Conservation (phyloP, 2,113 vertebrate species). For the Odontesthes bonariensis region DNA sequence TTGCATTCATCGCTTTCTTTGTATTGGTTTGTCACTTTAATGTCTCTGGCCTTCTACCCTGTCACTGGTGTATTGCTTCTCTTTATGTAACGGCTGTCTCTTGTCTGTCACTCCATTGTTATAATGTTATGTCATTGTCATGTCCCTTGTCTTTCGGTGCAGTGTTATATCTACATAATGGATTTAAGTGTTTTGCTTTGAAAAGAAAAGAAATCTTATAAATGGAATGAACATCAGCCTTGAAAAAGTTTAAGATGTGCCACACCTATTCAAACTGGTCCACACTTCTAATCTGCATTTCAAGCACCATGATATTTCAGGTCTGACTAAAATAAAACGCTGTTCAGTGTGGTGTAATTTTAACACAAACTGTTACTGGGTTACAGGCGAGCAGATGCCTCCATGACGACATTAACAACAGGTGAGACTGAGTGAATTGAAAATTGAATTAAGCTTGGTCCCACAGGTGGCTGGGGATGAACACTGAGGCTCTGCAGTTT, state of each 20-base stretch:
- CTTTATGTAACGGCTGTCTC: neutral
- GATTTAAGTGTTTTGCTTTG: neutral
- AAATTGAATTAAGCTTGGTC: conserved; percentile 35
- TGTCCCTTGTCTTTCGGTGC: neutral
- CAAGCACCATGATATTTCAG: neutral
- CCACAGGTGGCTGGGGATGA: conserved; percentile 40
- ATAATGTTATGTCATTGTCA: neutral
- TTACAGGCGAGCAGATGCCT: neutral
- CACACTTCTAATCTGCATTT: neutral
- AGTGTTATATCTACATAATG: neutral
- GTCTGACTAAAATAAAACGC: neutral
- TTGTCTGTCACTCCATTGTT: neutral
- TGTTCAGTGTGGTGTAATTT: neutral
- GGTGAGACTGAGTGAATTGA: conserved; percentile 12
- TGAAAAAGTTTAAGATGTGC: too few species aligned
- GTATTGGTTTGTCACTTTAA: neutral
- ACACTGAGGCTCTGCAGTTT: conserved; percentile 7
- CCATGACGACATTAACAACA: neutral
- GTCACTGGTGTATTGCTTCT: neutral
- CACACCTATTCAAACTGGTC: too few species aligned
- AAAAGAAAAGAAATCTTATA: neutral
- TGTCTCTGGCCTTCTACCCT: neutral
- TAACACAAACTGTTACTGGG: neutral
- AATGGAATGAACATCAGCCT: too few species aligned
- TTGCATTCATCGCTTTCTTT: neutral